A percentile compares a stretch with the other conserved stretches of the same genome.
Conservation (phyloP, 1,140 invertebrate species). For the Drosophila gunungcola region DNA sequence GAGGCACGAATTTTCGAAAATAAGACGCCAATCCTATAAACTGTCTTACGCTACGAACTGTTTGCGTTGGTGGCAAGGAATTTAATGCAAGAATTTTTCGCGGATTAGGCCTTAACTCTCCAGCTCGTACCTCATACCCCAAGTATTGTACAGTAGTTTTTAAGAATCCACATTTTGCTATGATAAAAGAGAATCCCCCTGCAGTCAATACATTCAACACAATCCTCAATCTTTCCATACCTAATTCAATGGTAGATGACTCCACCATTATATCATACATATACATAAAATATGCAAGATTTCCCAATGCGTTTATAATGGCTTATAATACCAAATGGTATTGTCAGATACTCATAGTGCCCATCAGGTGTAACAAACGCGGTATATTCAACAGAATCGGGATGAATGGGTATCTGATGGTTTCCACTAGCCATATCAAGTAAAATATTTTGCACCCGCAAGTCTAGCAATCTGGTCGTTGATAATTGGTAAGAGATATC, state of each 20-base stretch:
- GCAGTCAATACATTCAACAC: no score
- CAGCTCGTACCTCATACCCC: constrained; percentile 1
- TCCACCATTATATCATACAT: not conserved
- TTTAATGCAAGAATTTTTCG: no score
- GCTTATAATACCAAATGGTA: constrained; percentile 3
- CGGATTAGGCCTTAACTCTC: not conserved
- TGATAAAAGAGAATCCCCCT: not conserved
- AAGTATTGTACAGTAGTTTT: constrained; percentile 1
- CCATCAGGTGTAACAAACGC: constrained; percentile 1
- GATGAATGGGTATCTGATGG: not conserved
- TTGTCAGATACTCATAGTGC: constrained; percentile 7
- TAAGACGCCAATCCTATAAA: no score
- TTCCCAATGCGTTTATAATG: constrained; percentile 3
- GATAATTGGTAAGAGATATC: constrained; percentile 13
- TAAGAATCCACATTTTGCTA: constrained; percentile 1
- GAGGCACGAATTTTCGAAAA: no score
- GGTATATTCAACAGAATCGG: constrained; percentile 1
- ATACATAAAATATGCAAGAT: not conserved
- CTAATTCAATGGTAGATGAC: no score
- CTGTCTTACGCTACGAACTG: no score
- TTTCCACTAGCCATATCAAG: not conserved
- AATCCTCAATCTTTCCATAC: no score
- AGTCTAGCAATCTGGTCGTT: constrained; percentile 12
- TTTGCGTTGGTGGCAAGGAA: no score
- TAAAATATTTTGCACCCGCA: constrained; percentile 8